Conservation (phyloP, 2,888 invertebrate genomes). For the Mesochorus sp. region DNA sequence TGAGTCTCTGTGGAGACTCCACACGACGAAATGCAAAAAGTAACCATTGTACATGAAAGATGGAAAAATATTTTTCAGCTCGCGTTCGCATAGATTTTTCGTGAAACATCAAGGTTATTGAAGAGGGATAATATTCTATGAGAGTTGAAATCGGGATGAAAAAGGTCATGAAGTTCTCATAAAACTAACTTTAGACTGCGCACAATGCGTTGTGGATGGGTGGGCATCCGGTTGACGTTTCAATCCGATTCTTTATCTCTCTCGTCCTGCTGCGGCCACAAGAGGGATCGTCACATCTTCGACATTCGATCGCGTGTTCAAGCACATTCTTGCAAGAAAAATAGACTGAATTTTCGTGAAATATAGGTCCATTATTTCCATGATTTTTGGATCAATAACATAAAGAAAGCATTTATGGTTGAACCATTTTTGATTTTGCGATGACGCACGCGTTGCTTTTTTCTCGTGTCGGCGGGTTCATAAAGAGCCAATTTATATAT, state of each 20-base stretch:
- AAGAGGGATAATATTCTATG: slow-evolving; percentile 39
- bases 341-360: slow-evolving; percentile 18
- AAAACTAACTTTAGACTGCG: slow-evolving; percentile 73
- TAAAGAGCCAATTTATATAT: slow-evolving; percentile 6
- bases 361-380: slow-evolving; percentile 25
- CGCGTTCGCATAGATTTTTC: not conserved
- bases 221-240: slow-evolving; percentile 71
- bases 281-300: slow-evolving; percentile 17
- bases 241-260: slow-evolving; percentile 62
- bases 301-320: slow-evolving; percentile 23
- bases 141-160: not conserved
- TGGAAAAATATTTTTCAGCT: not conserved
- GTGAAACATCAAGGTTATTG: not conserved
- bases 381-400: slow-evolving; percentile 48
- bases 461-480: not conserved
- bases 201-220: slow-evolving; percentile 64
- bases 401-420: not conserved
- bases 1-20: slow-evolving; percentile 6
- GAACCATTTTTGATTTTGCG: slow-evolving; percentile 7
- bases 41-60: not conserved
- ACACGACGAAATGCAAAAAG: not conserved
- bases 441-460: not conserved
- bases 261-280: not conserved
- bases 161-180: slow-evolving; percentile 72
- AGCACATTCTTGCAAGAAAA: slow-evolving; percentile 33